Evolutionary conservation across 2,888 invertebrate genomes (phyloP).

Genomic region (Parnassius mnemosyne): DNA sequence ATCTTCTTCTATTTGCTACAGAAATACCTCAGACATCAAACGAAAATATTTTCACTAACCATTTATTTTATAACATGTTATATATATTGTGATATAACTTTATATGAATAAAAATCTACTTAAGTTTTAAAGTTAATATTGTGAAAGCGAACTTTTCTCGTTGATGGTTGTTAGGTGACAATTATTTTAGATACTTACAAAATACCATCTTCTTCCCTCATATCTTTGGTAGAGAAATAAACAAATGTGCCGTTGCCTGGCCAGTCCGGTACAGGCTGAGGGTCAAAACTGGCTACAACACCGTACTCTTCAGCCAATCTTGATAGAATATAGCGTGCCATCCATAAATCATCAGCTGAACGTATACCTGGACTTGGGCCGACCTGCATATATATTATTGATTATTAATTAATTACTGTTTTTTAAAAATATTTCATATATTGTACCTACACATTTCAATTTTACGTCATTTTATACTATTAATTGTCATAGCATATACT

Average conservation of each 20-base stretch:
- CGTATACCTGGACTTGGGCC: slow-evolving; percentile 93
- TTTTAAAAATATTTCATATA: too few species aligned
- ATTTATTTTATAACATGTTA: not conserved
- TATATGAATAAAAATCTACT: too few species aligned
- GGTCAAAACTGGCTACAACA: slow-evolving; percentile 83
- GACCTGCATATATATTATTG: slow-evolving; percentile 73
- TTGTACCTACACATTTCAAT: too few species aligned
- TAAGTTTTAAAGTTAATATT: too few species aligned
- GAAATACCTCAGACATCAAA: too few species aligned
- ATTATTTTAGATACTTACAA: slow-evolving; percentile 54
- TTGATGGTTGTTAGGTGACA: too few species aligned
- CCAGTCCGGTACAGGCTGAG: slow-evolving; percentile 91
- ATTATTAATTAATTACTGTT: too few species aligned
- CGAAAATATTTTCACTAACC: not conserved
- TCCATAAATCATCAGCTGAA: slow-evolving; percentile 92
- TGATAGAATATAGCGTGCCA: slow-evolving; percentile 90
- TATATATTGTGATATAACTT: not conserved
- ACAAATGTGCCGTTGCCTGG: slow-evolving; percentile 94
- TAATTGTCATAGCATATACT: too few species aligned
- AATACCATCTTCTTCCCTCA: slow-evolving; percentile 91
- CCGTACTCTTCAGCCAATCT: slow-evolving; percentile 94
- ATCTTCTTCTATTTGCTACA: too few species aligned
- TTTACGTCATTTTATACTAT: too few species aligned
- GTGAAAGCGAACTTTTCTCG: too few species aligned
- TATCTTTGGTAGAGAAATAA: slow-evolving; percentile 93